Evolutionary conservation across 2,113 vertebrate species (phyloP).

Genomic region (Eonycteris spelaea): DNA sequence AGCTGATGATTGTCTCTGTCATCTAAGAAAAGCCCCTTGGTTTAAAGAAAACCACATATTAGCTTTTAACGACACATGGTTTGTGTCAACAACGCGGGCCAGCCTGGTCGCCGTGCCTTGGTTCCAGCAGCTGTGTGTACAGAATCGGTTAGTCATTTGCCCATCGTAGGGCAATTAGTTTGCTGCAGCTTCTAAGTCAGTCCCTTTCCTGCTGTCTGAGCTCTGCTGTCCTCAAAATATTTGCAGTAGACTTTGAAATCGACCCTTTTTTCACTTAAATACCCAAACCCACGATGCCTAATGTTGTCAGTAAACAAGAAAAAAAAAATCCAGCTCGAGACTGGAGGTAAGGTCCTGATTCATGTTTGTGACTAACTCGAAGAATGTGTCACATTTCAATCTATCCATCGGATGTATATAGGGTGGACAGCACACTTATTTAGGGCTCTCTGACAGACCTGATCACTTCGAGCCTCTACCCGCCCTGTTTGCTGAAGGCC

Average conservation of each 20-base stretch:
- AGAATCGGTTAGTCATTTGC: slow-evolving; percentile 28
- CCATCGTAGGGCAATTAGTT: not conserved
- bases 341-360: not conserved
- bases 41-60: not conserved
- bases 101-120: not conserved
- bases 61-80: not conserved
- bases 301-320: not conserved
- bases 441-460: not conserved
- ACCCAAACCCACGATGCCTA: not conserved
- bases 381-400: not conserved
- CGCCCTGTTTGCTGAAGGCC: not conserved
- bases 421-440: not conserved
- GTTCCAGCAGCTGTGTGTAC: slow-evolving; percentile 46
- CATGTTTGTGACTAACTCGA: not conserved
- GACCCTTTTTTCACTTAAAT: not conserved
- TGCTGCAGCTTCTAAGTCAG: not conserved
- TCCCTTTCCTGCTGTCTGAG: not conserved
- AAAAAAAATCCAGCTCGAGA: not conserved
- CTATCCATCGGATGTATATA: no score
- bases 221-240: slow-evolving; percentile 37
- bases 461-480: not conserved
- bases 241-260: not conserved
- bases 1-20: not conserved
- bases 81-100: not conserved
- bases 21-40: not conserved